A percentile compares a stretch with the other conserved stretches of the same genome.
phyloP scores from a whole-genome alignment of 92 coral and sea anemone species.

The Hydrozoanthus gracilis region DNA sequence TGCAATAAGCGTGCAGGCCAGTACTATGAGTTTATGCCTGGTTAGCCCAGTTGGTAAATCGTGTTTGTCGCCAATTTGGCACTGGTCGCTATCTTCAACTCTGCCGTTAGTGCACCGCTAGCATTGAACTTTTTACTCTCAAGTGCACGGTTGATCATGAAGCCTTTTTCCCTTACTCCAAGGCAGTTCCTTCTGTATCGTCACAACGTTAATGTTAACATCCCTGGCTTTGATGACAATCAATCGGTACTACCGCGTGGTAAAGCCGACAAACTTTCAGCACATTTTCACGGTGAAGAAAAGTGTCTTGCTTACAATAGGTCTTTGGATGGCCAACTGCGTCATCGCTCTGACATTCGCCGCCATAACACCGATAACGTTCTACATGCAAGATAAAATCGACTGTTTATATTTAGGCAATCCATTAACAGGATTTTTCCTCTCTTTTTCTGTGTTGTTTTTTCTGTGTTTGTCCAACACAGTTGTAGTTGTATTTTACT shows the following conservation, averaged over 20 bases:
- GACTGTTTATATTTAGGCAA: slow-evolving; percentile 5
- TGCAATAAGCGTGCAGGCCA: too few relatives aligned
- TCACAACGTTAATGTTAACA: slow-evolving; percentile 2
- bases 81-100: slow-evolving; percentile 6
- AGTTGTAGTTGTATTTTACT: slow-evolving; percentile 9
- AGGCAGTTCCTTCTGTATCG: not conserved
- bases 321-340: not conserved
- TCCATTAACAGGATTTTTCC: not conserved
- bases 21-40: too few relatives aligned
- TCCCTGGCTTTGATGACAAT: slow-evolving; percentile 25
- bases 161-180: slow-evolving; percentile 10
- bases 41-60: too few relatives aligned
- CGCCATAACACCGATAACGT: not conserved
- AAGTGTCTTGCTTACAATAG: not conserved
- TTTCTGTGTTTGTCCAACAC: not conserved
- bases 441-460: not conserved
- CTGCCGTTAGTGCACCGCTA: slow-evolving; percentile 1
- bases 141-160: not conserved
- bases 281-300: slow-evolving; percentile 6
- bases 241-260: slow-evolving; percentile 23
- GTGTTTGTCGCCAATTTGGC: slow-evolving; percentile 4
- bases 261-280: not conserved
- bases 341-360: not conserved
- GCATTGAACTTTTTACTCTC: slow-evolving; percentile 7
- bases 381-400: slow-evolving; percentile 4